Conservation (phyloP, 2,888 invertebrate species). For the Horisme vitalbata region DNA sequence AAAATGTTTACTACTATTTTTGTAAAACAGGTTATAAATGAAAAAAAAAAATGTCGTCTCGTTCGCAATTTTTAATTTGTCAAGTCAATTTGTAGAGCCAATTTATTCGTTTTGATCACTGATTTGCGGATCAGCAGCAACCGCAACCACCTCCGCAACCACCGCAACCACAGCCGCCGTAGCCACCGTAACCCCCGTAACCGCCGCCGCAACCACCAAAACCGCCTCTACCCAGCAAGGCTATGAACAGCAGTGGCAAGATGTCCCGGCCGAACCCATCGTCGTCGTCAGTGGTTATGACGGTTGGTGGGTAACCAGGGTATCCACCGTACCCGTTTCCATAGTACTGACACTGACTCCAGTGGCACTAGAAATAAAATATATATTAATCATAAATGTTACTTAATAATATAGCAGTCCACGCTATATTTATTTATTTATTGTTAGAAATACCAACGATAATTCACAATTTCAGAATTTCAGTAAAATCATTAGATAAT, state of each 20-base stretch:
- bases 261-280: constrained; percentile 20
- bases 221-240: constrained; percentile 23
- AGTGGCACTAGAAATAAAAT: constrained; percentile 22
- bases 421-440: too few species aligned
- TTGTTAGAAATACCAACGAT: too few species aligned
- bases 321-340: constrained; percentile 24
- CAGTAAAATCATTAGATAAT: too few species aligned
- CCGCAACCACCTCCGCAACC: constrained; percentile 33
- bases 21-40: not conserved
- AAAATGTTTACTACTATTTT: too few species aligned
- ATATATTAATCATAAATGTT: too few species aligned
- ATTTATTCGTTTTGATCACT: not conserved
- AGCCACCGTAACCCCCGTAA: constrained; percentile 20
- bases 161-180: constrained; percentile 34
- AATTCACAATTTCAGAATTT: too few species aligned
- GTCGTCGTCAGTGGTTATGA: constrained; percentile 18
- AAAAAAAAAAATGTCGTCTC: not conserved
- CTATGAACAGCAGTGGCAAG: constrained; percentile 27
- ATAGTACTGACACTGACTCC: constrained; percentile 22
- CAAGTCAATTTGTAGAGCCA: not conserved
- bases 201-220: constrained; percentile 24
- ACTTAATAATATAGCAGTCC: too few species aligned
- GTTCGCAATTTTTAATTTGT: constrained; percentile 8
- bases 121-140: constrained; percentile 23
- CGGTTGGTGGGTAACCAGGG: constrained; percentile 27